Evolutionary conservation across 2,888 invertebrate species (phyloP).

Genomic region (Eupithecia dodoneata): DNA sequence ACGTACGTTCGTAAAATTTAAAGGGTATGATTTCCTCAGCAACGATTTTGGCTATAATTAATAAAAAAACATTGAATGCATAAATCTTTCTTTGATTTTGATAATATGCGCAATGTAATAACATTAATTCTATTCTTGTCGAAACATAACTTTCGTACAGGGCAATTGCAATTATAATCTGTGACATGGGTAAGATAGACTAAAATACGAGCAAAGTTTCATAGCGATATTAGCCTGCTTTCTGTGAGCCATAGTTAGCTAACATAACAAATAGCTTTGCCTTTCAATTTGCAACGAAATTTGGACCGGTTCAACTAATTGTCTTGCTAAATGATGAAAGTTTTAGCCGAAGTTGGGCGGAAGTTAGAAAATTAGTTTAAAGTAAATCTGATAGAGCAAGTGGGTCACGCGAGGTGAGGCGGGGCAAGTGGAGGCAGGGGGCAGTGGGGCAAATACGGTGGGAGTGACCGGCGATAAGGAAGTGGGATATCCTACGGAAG

Average conservation of each 20-base stretch:
- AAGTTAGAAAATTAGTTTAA: slow-evolving; percentile 63
- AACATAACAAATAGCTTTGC: slow-evolving; percentile 43
- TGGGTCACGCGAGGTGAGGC: slow-evolving; percentile 66
- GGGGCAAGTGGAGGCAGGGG: slow-evolving; percentile 44
- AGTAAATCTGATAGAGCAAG: slow-evolving; percentile 62
- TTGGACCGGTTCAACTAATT: slow-evolving; percentile 59
- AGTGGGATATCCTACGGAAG: slow-evolving; percentile 72
- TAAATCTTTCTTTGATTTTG: not conserved
- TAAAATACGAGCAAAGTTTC: slow-evolving; percentile 39
- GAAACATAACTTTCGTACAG: not conserved
- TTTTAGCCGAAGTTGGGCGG: slow-evolving; percentile 55
- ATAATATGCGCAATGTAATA: not conserved
- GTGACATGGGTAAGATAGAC: slow-evolving; percentile 15
- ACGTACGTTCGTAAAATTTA: not conserved
- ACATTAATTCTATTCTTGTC: not conserved
- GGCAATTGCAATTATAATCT: not conserved
- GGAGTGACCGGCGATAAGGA: slow-evolving; percentile 62
- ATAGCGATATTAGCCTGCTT: slow-evolving; percentile 36
- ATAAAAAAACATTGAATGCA: too few relatives aligned
- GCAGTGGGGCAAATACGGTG: slow-evolving; percentile 40
- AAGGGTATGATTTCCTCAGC: not conserved
- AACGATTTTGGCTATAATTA: not conserved
- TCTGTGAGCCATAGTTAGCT: slow-evolving; percentile 30
- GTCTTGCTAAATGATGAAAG: slow-evolving; percentile 67
- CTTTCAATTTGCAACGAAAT: slow-evolving; percentile 44